phyloP scores from a whole-genome alignment of 2,113 vertebrate species.

The Petromus typicus region DNA sequence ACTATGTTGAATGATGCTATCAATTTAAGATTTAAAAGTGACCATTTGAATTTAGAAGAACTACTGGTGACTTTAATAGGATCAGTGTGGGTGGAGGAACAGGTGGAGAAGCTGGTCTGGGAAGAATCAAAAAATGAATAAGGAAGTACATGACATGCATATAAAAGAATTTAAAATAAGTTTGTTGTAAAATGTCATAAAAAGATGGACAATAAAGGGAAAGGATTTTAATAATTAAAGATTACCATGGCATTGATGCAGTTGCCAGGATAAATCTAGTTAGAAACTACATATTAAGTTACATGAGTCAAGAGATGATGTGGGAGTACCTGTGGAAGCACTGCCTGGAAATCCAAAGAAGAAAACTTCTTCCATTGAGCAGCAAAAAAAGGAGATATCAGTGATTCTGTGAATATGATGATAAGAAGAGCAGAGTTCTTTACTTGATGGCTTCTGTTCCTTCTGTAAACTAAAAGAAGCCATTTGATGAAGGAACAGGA shows the following conservation, averaged over 20 bases:
- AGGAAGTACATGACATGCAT: neutral
- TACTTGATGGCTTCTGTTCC: neutral
- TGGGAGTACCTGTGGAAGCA: neutral
- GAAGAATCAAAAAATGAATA: neutral
- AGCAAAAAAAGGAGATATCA: neutral
- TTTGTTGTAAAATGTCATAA: conserved; percentile 1
- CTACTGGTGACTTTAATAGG: neutral
- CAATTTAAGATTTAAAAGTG: neutral
- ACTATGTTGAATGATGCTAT: neutral
- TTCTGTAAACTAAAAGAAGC: neutral
- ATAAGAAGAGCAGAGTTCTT: neutral
- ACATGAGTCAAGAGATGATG: neutral
- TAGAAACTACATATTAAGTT: neutral
- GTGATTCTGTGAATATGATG: neutral
- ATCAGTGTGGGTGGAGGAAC: neutral
- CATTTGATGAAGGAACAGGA: neutral
- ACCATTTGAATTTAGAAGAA: neutral
- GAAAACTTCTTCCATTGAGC: neutral
- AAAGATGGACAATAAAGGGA: neutral
- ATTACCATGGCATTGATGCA: neutral
- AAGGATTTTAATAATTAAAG: neutral
- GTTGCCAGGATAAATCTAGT: neutral
- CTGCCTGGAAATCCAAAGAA: neutral
- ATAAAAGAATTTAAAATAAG: neutral
- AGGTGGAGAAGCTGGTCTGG: neutral